Conservation (phyloP, 2,888 invertebrate species). For the Athetis lepigone region DNA sequence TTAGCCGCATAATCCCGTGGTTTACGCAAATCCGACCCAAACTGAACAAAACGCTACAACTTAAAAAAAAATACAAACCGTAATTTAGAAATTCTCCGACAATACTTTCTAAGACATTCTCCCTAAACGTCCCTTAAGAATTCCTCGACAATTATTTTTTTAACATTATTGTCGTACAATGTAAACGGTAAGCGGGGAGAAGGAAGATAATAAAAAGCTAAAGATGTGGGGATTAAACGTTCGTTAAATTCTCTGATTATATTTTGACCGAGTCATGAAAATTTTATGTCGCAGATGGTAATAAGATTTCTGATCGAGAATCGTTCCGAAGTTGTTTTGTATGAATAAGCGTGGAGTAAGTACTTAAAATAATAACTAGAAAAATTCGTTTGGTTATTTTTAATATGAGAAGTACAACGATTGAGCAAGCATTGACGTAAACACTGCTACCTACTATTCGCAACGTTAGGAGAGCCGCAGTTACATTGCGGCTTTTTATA, state of each 20-base stretch:
- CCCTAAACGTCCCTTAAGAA: slow-evolving; percentile 41
- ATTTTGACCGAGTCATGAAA: slow-evolving; percentile 28
- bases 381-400: no score
- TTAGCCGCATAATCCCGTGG: slow-evolving; percentile 3
- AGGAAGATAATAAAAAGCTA: slow-evolving; percentile 51
- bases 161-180: slow-evolving; percentile 56
- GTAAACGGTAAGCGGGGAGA: slow-evolving; percentile 43
- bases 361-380: not conserved
- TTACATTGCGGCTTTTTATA: no score
- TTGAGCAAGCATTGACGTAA: no score
- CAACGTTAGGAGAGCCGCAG: no score
- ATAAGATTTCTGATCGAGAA: slow-evolving; percentile 5
- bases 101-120: slow-evolving; percentile 35
- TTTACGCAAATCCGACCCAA: slow-evolving; percentile 13
- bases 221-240: slow-evolving; percentile 53
- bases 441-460: no score
- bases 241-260: slow-evolving; percentile 47
- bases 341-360: no score
- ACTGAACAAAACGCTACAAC: slow-evolving; percentile 8
- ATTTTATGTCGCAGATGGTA: slow-evolving; percentile 21
- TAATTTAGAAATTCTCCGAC: slow-evolving; percentile 41
- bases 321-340: not conserved
- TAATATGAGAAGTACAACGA: no score
- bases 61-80: slow-evolving; percentile 31
- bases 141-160: slow-evolving; percentile 54